Evolutionary conservation across 2,888 invertebrate genomes (phyloP).

Genomic region (Cryptus armator): DNA sequence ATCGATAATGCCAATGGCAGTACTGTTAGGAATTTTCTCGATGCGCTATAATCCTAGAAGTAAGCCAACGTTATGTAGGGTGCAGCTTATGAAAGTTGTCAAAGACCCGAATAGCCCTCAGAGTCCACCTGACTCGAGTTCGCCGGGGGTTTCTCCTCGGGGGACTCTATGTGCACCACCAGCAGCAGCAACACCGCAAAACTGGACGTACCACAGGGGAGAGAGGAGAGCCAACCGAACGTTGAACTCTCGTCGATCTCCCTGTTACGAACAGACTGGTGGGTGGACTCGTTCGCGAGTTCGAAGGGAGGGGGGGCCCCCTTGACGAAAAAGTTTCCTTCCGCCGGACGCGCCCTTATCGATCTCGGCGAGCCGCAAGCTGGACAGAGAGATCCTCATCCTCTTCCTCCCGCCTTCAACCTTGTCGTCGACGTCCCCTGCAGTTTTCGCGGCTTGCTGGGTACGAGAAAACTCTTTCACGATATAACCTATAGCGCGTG

Average conservation of each 20-base stretch:
- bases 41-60: not conserved
- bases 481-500: not conserved
- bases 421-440: slow-evolving; percentile 3
- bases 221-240: not conserved
- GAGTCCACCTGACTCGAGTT: slow-evolving; percentile 18
- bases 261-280: slow-evolving; percentile 13
- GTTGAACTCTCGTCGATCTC: slow-evolving; percentile 60
- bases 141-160: slow-evolving; percentile 4
- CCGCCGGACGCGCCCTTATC: slow-evolving; percentile 66
- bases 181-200: slow-evolving; percentile 1
- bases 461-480: slow-evolving; percentile 30
- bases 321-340: slow-evolving; percentile 64
- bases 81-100: slow-evolving; percentile 22
- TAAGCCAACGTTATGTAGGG: not conserved
- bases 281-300: slow-evolving; percentile 55
- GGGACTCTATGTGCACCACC: not conserved
- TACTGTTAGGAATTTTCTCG: not conserved
- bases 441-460: slow-evolving; percentile 6
- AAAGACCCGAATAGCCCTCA: slow-evolving; percentile 26
- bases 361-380: slow-evolving; percentile 62
- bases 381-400: slow-evolving; percentile 46
- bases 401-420: slow-evolving; percentile 19
- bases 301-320: not conserved
- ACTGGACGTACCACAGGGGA: slow-evolving; percentile 6
- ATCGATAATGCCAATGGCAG: no score